A percentile compares a stretch with the other conserved stretches of the same genome.
These are phyloP conservation scores for Genyomyrus donnyi DNA, from an alignment of 2,113 vertebrate genomes.

Conservation along the genomic window DNA sequence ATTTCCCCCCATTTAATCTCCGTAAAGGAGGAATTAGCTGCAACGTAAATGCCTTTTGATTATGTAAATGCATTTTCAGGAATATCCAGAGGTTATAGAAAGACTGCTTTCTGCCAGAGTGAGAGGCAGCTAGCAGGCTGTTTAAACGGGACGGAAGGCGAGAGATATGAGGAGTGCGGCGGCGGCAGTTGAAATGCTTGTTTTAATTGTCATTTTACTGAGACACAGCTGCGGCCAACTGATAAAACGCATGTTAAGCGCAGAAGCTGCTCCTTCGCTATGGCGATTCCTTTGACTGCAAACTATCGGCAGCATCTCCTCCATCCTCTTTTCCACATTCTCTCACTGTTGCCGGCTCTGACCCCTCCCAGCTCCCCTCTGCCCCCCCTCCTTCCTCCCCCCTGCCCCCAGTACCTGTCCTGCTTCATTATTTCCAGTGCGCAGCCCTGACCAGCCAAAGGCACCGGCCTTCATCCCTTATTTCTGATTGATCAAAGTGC, in stretches of 20 bases:
- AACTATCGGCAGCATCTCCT: not conserved
- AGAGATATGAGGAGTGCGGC: not conserved
- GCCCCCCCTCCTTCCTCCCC: not conserved
- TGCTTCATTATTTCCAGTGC: not conserved
- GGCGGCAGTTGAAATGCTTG: not conserved
- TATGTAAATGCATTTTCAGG: not conserved
- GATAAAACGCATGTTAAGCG: not conserved
- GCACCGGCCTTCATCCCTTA: not conserved
- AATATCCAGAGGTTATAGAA: not conserved
- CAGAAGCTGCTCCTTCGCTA: too few relatives aligned
- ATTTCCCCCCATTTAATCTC: not conserved
- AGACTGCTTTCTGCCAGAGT: not conserved
- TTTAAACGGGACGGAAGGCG: not conserved
- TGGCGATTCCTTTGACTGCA: not conserved
- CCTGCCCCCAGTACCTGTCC: not conserved
- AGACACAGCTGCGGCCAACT: not conserved
- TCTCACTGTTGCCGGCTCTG: not conserved
- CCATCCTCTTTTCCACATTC: not conserved
- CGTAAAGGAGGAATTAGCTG: not conserved
- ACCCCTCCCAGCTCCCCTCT: not conserved
- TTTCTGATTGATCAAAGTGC: slow-evolving; percentile 10
- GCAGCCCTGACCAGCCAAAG: not conserved
- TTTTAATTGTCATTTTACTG: not conserved
- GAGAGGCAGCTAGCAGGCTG: not conserved
- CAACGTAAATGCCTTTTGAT: not conserved